phyloP scores from a whole-genome alignment of 2,113 vertebrate species.

The Phycodurus eques region DNA sequence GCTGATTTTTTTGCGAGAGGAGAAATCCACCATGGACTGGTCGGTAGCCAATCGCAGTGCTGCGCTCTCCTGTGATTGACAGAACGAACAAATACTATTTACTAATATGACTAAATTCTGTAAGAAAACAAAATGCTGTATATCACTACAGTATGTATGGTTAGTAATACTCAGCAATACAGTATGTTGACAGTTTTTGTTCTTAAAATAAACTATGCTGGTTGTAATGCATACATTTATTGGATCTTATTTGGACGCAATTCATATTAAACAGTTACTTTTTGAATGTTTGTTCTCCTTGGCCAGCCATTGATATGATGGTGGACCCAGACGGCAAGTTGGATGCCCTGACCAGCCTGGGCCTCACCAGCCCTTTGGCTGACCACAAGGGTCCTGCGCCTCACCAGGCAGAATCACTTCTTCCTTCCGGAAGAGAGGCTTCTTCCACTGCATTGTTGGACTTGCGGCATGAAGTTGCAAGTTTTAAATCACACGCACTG shows the following conservation, averaged over 20 bases:
- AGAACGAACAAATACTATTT: too few relatives aligned
- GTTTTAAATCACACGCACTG: slow-evolving; percentile 21
- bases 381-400: slow-evolving; percentile 75
- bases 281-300: slow-evolving; percentile 15
- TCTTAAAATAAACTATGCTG: not conserved
- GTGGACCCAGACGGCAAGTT: slow-evolving; percentile 93
- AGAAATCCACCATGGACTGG: too few relatives aligned
- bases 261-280: not conserved
- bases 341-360: slow-evolving; percentile 86
- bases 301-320: slow-evolving; percentile 90
- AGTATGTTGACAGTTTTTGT: not conserved
- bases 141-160: too few relatives aligned
- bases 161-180: too few relatives aligned
- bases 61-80: too few relatives aligned
- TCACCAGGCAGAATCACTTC: slow-evolving; percentile 47
- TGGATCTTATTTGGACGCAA: not conserved
- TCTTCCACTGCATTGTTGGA: slow-evolving; percentile 43
- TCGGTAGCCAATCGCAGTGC: too few relatives aligned
- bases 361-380: slow-evolving; percentile 75
- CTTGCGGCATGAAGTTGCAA: slow-evolving; percentile 21
- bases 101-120: too few relatives aligned
- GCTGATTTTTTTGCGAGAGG: too few relatives aligned
- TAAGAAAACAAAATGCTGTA: too few relatives aligned
- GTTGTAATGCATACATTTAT: not conserved
- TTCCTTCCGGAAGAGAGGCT: slow-evolving; percentile 45